Evolutionary conservation across 1,140 invertebrate species (phyloP).

Genomic region (Drosophila bocqueti): DNA sequence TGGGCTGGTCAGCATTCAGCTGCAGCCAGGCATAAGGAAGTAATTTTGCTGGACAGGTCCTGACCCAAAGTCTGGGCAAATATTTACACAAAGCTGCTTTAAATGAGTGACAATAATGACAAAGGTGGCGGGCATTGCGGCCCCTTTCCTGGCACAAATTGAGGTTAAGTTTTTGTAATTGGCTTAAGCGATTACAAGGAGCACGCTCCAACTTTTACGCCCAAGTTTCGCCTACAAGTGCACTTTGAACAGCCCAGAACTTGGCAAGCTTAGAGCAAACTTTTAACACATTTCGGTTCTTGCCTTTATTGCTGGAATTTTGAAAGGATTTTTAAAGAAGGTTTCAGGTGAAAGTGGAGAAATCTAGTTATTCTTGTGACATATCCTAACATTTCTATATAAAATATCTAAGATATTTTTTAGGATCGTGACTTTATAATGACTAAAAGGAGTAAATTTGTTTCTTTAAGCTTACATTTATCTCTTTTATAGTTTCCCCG

Average conservation of each 20-base stretch:
- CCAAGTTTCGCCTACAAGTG: conserved; percentile 30
- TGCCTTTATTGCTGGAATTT: conserved; percentile 5
- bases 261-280: conserved; percentile 40
- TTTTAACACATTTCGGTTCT: conserved; percentile 18
- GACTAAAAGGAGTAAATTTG: neutral
- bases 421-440: neutral
- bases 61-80: conserved; percentile 32
- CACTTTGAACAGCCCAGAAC: conserved; percentile 8
- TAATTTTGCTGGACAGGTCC: conserved; percentile 30
- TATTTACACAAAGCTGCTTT: conserved; percentile 40
- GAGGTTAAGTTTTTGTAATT: conserved; percentile 78
- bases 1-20: conserved; percentile 55
- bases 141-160: conserved; percentile 51
- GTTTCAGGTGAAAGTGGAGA: neutral
- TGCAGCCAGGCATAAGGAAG: conserved; percentile 57
- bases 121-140: conserved; percentile 15
- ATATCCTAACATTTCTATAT: no score
- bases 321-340: neutral
- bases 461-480: neutral
- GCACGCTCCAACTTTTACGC: conserved; percentile 50
- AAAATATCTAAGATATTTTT: neutral
- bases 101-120: conserved; percentile 66
- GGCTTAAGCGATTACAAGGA: conserved; percentile 77
- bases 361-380: neutral
- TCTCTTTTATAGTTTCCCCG: neutral